phyloP scores from a whole-genome alignment of 2,113 vertebrate genomes.

The Gallinago media region DNA sequence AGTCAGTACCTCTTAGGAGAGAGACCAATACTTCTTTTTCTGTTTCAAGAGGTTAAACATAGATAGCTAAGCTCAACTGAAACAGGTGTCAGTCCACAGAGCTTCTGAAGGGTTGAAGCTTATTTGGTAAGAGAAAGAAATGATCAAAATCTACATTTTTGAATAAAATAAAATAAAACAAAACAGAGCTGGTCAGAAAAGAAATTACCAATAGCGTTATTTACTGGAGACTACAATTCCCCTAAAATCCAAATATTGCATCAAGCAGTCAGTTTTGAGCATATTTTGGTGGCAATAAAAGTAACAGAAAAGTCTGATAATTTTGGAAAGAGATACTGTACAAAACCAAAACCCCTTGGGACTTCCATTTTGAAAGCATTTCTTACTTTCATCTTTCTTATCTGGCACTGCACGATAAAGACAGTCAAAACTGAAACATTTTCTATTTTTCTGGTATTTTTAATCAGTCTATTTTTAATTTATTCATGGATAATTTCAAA shows the following conservation, averaged over 20 bases:
- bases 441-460: background rate
- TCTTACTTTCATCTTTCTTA: background rate
- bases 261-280: background rate
- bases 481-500: background rate
- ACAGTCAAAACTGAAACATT: background rate
- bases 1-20: background rate
- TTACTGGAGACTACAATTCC: background rate
- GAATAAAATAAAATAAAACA: background rate
- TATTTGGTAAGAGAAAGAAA: background rate
- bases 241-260: background rate
- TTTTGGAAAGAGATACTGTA: background rate
- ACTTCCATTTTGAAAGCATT: background rate
- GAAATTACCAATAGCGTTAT: background rate
- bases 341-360: background rate
- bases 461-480: background rate
- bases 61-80: background rate
- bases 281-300: background rate
- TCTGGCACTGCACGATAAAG: background rate
- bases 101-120: background rate
- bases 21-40: background rate
- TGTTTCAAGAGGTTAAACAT: background rate
- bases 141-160: background rate
- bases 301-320: background rate
- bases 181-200: background rate
- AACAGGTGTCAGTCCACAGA: background rate